phyloP scores from a whole-genome alignment of 2,113 vertebrate species.

The Urocitellus parryii region DNA sequence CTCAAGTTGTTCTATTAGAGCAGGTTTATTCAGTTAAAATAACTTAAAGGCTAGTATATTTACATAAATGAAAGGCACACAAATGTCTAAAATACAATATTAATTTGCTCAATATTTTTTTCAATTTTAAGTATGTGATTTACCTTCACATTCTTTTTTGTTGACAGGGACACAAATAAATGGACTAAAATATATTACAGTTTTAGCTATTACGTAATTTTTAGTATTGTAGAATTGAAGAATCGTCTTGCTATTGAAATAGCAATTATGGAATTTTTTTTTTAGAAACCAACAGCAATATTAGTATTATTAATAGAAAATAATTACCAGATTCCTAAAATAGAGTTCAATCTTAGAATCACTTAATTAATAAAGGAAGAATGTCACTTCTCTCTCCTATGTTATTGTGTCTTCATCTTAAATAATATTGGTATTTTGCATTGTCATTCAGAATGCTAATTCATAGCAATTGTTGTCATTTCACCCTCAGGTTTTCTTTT shows the following conservation, averaged over 20 bases:
- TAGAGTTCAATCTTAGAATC: not conserved
- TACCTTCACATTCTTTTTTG: conserved; percentile 31
- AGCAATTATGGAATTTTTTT: not conserved
- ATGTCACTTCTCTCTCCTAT: not conserved
- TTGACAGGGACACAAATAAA: not conserved
- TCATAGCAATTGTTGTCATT: conserved; percentile 61
- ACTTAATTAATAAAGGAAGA: conserved; percentile 50
- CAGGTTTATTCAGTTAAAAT: conserved; percentile 6
- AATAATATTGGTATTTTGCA: conserved; percentile 27
- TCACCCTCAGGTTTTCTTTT: conserved; percentile 16
- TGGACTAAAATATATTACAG: not conserved
- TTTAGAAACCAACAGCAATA: conserved; percentile 16
- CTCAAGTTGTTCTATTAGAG: not conserved
- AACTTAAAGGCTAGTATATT: not conserved
- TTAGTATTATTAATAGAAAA: conserved; percentile 63
- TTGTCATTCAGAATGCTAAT: conserved; percentile 57
- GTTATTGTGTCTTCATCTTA: conserved; percentile 50
- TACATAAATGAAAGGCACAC: conserved; percentile 32
- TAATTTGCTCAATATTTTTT: conserved; percentile 42
- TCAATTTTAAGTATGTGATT: conserved; percentile 8
- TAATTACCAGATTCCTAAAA: conserved; percentile 30
- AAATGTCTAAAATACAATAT: conserved; percentile 51
- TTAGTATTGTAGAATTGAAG: conserved; percentile 35
- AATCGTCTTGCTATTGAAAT: not conserved
- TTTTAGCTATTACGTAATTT: conserved; percentile 2